Conservation (phyloP, 2,797 vertebrate genomes). For the Alauda arvensis region DNA sequence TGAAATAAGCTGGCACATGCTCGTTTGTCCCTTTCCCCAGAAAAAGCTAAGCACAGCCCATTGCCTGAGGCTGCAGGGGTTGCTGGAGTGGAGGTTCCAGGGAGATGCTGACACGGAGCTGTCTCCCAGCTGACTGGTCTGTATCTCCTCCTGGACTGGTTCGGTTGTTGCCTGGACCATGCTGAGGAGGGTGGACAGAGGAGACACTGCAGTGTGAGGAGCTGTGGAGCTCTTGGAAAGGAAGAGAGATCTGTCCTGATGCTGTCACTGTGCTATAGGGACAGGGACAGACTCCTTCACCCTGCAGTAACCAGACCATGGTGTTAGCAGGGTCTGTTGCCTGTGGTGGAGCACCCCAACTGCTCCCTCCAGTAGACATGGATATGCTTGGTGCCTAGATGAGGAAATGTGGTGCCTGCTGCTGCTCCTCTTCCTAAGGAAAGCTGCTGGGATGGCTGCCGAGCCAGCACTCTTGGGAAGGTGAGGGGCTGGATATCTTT, state of each 20-base stretch:
- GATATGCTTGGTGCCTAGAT: rapidly evolving
- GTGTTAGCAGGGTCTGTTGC: background rate
- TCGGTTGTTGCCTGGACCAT: rapidly evolving
- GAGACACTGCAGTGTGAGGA: background rate
- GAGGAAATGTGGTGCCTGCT: background rate
- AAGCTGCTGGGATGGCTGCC: background rate
- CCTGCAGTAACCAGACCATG: background rate
- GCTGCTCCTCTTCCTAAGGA: background rate
- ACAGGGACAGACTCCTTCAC: background rate
- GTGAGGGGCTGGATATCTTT: background rate
- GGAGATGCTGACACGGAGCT: background rate
- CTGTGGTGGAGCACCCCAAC: background rate
- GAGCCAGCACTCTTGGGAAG: background rate
- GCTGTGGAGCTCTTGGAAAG: background rate
- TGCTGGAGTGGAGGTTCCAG: background rate
- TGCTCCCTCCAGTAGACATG: background rate
- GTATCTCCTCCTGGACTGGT: background rate
- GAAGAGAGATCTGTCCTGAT: background rate
- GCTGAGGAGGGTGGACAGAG: background rate
- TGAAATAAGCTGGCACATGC: background rate
- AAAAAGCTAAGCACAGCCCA: background rate
- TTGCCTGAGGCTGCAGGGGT: background rate
- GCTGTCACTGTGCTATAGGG: background rate
- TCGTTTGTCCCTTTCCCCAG: background rate
- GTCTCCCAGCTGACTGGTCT: background rate